Percentiles rank a stretch among this genome's conserved stretches.
phyloP scores from a whole-genome alignment of 2,888 invertebrate genomes.

The Acrobasis suavella region DNA sequence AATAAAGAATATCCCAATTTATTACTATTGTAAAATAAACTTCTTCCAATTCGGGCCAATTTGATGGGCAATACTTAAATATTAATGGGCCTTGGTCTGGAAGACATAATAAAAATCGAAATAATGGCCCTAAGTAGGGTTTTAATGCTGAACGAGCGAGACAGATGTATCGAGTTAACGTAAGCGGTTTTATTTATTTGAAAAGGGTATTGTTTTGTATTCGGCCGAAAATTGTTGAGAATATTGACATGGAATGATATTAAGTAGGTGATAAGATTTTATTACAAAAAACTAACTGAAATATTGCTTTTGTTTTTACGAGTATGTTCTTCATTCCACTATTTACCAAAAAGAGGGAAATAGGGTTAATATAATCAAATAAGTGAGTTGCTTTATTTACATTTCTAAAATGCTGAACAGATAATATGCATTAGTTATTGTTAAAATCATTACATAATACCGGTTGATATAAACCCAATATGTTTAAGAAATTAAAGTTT shows the following conservation, averaged over 20 bases:
- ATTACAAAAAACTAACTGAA: too few relatives aligned
- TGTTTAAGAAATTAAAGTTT: too few relatives aligned
- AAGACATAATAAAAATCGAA: constrained; percentile 12
- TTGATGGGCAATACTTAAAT: constrained; percentile 14
- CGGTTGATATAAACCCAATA: too few relatives aligned
- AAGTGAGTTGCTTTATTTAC: too few relatives aligned
- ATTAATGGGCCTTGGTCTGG: background rate
- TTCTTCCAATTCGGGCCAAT: background rate
- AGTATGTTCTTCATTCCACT: too few relatives aligned
- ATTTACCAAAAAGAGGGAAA: too few relatives aligned
- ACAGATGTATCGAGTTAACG: constrained; percentile 5
- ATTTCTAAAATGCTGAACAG: too few relatives aligned
- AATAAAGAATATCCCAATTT: background rate
- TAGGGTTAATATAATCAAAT: too few relatives aligned
- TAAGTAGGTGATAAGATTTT: background rate
- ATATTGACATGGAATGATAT: background rate
- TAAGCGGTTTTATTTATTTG: background rate
- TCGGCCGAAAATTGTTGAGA: background rate
- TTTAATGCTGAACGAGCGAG: constrained; percentile 1
- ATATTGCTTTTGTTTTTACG: too few relatives aligned
- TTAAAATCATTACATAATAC: too few relatives aligned
- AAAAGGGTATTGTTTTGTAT: background rate
- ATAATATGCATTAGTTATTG: too few relatives aligned
- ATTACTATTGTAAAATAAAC: constrained; percentile 13
- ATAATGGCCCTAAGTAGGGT: constrained; percentile 12